Evolutionary conservation across 2,113 vertebrate genomes (phyloP).

Genomic region (Ranitomeya variabilis): DNA sequence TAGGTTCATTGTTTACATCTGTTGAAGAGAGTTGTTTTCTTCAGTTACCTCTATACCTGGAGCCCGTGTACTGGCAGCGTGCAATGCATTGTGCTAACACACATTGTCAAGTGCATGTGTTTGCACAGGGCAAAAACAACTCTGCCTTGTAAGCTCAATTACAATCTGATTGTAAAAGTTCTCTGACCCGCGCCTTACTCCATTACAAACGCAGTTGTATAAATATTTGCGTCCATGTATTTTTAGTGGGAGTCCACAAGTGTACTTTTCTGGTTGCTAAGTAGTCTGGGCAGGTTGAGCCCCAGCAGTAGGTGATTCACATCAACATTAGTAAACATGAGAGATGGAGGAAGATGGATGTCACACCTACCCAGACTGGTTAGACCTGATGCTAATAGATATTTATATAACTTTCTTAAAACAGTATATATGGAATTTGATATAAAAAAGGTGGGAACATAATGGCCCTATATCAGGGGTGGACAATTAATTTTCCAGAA

Average conservation of each 20-base stretch:
- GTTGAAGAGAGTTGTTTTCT: background rate
- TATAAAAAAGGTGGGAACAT: background rate
- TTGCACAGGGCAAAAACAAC: slow-evolving; percentile 21
- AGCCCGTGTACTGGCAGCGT: background rate
- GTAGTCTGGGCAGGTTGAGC: slow-evolving; percentile 10
- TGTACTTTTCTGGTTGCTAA: slow-evolving; percentile 38
- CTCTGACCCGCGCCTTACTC: slow-evolving; percentile 13
- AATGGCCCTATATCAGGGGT: too few relatives aligned
- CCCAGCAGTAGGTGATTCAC: slow-evolving; percentile 31
- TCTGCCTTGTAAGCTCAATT: slow-evolving; percentile 17
- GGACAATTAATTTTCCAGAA: too few relatives aligned
- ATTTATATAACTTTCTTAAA: background rate
- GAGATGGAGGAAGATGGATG: background rate
- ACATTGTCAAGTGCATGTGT: background rate
- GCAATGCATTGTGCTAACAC: background rate
- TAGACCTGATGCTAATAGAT: background rate
- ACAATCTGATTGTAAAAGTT: background rate
- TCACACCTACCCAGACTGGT: slow-evolving; percentile 27
- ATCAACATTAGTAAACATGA: slow-evolving; percentile 16
- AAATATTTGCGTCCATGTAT: slow-evolving; percentile 36
- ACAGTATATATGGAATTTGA: background rate
- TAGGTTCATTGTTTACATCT: slow-evolving; percentile 27
- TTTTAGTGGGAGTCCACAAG: slow-evolving; percentile 36
- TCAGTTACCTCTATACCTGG: background rate
- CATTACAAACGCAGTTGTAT: slow-evolving; percentile 5